Evolutionary conservation across 2,113 vertebrate genomes (phyloP).

Genomic region (Origma solitaria): DNA sequence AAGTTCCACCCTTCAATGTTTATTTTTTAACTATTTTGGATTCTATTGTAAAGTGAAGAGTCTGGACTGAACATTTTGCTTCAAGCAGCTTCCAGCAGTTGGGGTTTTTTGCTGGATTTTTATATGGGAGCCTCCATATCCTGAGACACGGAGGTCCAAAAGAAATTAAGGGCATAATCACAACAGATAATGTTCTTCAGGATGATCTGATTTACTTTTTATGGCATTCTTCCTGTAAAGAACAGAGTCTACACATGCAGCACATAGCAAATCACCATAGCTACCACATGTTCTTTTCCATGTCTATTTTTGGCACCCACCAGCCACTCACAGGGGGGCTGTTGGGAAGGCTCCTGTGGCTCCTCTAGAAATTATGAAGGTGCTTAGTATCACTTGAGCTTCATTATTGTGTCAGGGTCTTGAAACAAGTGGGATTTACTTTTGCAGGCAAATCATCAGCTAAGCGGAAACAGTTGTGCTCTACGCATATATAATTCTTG

Average conservation of each 20-base stretch:
- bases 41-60: background rate
- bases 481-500: background rate
- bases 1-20: background rate
- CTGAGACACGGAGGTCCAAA: background rate
- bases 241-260: background rate
- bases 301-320: background rate
- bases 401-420: background rate
- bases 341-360: background rate
- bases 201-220: background rate
- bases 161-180: background rate
- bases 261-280: background rate
- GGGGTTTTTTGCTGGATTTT: background rate
- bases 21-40: background rate
- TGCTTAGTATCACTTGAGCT: background rate
- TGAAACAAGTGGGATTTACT: background rate
- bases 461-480: conserved; percentile 6
- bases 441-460: background rate
- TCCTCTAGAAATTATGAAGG: background rate
- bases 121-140: background rate
- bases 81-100: background rate
- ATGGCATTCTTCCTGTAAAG: background rate
- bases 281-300: background rate
- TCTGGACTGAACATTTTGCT: background rate
- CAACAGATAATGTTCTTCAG: background rate
- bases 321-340: background rate